Base-by-base conservation (phyloP, 2,113 vertebrate species). In the Bubo scandiacus region DNA sequence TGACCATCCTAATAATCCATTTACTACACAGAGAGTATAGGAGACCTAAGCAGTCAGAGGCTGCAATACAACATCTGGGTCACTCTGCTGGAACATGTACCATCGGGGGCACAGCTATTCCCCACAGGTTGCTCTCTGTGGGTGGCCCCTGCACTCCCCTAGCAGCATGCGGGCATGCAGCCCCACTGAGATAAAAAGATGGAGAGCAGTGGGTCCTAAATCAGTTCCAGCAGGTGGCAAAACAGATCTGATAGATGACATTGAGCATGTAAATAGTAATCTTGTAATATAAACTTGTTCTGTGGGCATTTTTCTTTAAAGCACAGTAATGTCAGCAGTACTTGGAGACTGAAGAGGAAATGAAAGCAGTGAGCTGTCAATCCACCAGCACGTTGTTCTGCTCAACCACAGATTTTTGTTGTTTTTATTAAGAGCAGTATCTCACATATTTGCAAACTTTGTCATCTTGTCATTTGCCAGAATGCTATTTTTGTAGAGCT, bases 361-460 rank as follows among this genome's bases (percentile, higher is more conserved):
- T 81, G 72, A 96, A 95, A 94, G 51, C 72, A 81, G 38, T 38
- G 72, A 91, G 86, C 68, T 93, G 75, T 91, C 83, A 91, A 72
- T 92, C 81, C 91, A 87, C 19, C 9, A 15, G 55, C 92, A 83
- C 15, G 8, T 81, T 61, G 61, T 57, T 92, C 86, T 80, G 17
- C 47, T 81, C 72, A 88, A 29, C 90, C 79, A 63, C 80, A 93
- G 55, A 10, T 42, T 74, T 90, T 1, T 59, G 82, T 61, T 94
- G 72, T 32, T 94, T 94, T 95, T 65, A 82, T 92, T 72, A 90
- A 78, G 30, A 88, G 51, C 62, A 94, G 62, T 42, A 52, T 96
- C 82, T 91, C 93, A 79, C 93, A 80, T 81, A 65, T 49, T 86
- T 83, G 58, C 57, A 87, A 86, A 62, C 77, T 38, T 91, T 62